Base-by-base conservation (phyloP, 2,888 invertebrate genomes). In the Glaucopsyche alexis region DNA sequence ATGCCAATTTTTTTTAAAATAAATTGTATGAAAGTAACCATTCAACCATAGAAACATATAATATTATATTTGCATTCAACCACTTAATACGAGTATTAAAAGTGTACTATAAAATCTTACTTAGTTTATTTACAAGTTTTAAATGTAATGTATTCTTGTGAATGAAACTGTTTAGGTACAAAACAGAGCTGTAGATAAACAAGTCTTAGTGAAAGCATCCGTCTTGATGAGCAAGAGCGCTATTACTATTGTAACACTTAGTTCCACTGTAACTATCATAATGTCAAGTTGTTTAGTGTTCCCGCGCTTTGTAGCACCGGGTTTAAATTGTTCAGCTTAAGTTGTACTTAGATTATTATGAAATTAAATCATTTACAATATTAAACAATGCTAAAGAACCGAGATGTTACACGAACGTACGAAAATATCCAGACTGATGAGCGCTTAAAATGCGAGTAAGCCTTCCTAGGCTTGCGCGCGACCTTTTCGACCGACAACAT, bases 271-370 rank as follows among this genome's bases (percentile, higher is more conserved):
- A 67, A 67, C 45, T 42, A 67, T 45, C 67, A 19, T 19, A 67
- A 67, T 67, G 67, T 67, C 67, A 67, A 67, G 67, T 66, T 42
- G 45, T 42, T 40, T 55, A 55, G 19, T 9, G 55, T 55, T 55
- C 19, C 19, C 19, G 55, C 55, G 55, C 55, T 55, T 55, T 55
- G 55, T 55, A 55, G 52, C 7, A 7, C 42, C 1, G 42, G 42
- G 42, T 8, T 16, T 5, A 19, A 55, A 19, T 55, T 55, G 19
- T 55, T 55, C 16, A 55, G 55, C 19, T 55, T 55, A 11, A 55
- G 16, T 19, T 19, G 52, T n/a, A n/a, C n/a, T n/a, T n/a, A n/a
- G 29, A 29, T 29, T 29, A 29, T 29, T 29, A 3, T 29, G 29
- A 29, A 2, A 29, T 4, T 29, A 29, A 29, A 29, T 4, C 29